Base-by-base conservation (phyloP, 2,888 invertebrate species). In the Zootermopsis nevadensis region DNA sequence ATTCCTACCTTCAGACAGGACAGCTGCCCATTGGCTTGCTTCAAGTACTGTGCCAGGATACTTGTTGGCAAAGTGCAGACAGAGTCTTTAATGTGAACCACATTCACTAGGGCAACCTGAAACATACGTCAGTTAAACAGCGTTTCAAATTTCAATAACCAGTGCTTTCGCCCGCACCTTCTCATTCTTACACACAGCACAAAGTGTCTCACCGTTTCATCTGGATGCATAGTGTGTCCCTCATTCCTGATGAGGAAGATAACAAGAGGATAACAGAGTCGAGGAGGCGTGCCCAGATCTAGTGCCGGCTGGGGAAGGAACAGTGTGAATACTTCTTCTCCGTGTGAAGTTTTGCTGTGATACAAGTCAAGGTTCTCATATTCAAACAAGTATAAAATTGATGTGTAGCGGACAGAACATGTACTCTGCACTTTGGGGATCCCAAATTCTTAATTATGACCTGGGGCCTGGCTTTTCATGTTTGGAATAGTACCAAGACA, bases 1-100 rank as follows among this genome's bases (percentile, higher is more conserved):
- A 48, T 48, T 48, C 60, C 0, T 90, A 96, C 96, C 93, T 96
- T 96, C 86, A 97, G 92, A 89, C 95, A 95, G 84, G 95, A 95
- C 83, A 96, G 90, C 88, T 95, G 95, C 69, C 96, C 96, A 87
- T 94, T 95, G 77, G 95, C 95, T 89, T 96, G 96, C 89, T 97
- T 96, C 85, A 97, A 91, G 90, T 96, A 96, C 90, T 97, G 96
- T 77, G 95, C 95, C 86, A 97, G 92, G 87, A 96, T 93, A 87
- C 95, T 95, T 86, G 96, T 96, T 80, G 95, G 94, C 86, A 96
- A 90, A 60, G 94, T 93, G 89, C 96, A 96, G 85, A 95, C 93
- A 69, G 94, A 93, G 90, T 97, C 97, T 87, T 94, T 93, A 85
- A 97, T 94, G 89, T 97, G 97, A 24, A 97, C 93, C 80, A 97